phyloP scores from a whole-genome alignment of 2,797 vertebrate genomes.

The Gouania willdenowi region DNA sequence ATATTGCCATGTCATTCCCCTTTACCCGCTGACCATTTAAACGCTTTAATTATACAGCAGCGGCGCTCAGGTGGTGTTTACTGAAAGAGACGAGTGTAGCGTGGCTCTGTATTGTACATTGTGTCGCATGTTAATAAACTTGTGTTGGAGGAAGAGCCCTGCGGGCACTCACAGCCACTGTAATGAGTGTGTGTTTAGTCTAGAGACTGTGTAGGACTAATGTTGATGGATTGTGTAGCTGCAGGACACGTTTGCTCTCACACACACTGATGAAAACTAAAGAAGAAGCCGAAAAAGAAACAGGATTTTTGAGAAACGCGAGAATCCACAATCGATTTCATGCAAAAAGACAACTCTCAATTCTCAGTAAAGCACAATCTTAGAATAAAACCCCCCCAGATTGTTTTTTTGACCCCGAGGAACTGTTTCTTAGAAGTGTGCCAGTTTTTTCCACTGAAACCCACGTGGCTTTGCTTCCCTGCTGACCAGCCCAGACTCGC shows the following conservation, averaged over 20 bases:
- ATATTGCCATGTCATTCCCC: constrained; percentile 65
- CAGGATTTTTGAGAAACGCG: constrained; percentile 14
- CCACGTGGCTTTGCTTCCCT: constrained; percentile 24
- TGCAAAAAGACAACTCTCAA: too few species aligned
- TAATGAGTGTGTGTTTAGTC: constrained; percentile 85
- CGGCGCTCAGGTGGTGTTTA: constrained; percentile 59
- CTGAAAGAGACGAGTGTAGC: constrained; percentile 39
- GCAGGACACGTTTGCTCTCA: constrained; percentile 70
- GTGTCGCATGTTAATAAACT: constrained; percentile 78
- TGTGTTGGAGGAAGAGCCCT: constrained; percentile 60
- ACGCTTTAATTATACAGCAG: constrained; percentile 66
- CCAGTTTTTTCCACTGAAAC: constrained; percentile 37
- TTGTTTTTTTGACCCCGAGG: too few species aligned
- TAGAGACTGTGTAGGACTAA: constrained; percentile 74
- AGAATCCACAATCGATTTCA: too few species aligned
- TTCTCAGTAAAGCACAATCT: too few species aligned
- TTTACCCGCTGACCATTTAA: constrained; percentile 49
- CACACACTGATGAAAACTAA: constrained; percentile 17
- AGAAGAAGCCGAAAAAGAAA: constrained; percentile 19
- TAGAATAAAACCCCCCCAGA: too few species aligned
- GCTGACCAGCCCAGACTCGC: constrained; percentile 57
- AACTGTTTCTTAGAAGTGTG: too few species aligned
- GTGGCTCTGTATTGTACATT: constrained; percentile 59
- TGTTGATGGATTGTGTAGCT: constrained; percentile 79
- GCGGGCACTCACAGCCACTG: constrained; percentile 57